Percentiles rank a stretch among this genome's conserved stretches.
Conservation (phyloP, 2,797 vertebrate genomes). For the Mus spretus region DNA sequence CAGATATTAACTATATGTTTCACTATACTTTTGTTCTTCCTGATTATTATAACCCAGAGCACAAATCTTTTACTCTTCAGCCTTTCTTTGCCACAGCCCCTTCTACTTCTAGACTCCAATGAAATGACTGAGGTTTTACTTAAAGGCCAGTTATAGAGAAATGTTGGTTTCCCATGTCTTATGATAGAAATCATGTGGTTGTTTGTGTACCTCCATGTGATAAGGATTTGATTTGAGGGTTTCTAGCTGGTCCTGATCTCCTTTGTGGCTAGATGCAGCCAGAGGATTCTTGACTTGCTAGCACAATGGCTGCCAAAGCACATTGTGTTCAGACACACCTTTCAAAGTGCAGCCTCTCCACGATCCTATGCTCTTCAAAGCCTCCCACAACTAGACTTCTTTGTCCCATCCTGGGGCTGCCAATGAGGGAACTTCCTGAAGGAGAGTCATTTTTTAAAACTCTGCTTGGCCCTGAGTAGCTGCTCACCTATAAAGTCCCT, state of each 20-base stretch:
- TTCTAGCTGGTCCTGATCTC: background rate
- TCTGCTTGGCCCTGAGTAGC: background rate
- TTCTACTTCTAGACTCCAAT: background rate
- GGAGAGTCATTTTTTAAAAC: conserved; percentile 30
- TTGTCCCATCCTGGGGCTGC: background rate
- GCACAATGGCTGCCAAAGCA: conserved; percentile 4
- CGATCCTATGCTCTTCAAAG: conserved; percentile 24
- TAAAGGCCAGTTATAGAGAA: conserved; percentile 28
- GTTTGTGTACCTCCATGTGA: background rate
- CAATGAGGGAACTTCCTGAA: background rate
- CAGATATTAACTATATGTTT: background rate
- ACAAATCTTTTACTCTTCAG: background rate
- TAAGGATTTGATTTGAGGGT: background rate
- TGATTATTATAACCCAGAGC: background rate
- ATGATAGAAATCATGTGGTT: background rate
- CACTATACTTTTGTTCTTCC: background rate
- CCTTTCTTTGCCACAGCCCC: background rate
- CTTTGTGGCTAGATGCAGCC: background rate
- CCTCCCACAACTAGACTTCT: background rate
- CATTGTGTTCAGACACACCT: background rate
- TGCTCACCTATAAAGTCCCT: conserved; percentile 24
- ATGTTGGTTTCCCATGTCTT: background rate
- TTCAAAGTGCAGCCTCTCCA: background rate
- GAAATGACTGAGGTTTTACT: background rate
- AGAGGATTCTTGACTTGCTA: conserved; percentile 23